These are phyloP conservation scores for Patella depressa DNA, from an alignment of 2,888 invertebrate species.

Conservation along the genomic window DNA sequence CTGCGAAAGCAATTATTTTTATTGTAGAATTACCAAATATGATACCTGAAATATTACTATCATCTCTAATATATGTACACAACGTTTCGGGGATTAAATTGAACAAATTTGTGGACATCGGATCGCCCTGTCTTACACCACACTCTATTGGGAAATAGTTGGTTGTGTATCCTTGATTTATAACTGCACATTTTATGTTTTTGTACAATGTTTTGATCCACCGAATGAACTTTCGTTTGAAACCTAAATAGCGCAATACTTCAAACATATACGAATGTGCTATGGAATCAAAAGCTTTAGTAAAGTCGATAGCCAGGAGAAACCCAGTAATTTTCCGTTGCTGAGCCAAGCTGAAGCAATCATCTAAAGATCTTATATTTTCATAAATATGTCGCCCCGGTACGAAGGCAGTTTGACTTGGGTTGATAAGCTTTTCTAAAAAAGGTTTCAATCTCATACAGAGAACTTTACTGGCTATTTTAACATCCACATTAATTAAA, in stretches of 20 bases:
- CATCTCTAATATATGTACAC: background rate
- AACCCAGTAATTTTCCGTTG: background rate
- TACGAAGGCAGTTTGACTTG: too few species aligned
- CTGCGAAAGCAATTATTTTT: background rate
- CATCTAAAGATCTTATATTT: too few species aligned
- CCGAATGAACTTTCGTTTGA: background rate
- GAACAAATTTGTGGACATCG: background rate
- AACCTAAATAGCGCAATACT: background rate
- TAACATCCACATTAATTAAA: too few species aligned
- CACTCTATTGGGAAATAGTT: conserved; percentile 6
- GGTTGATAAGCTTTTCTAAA: too few species aligned
- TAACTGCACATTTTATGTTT: background rate
- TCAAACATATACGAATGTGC: background rate
- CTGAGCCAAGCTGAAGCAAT: background rate
- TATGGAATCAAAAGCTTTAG: background rate
- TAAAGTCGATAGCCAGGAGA: background rate
- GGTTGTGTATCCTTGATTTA: background rate
- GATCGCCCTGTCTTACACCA: background rate
- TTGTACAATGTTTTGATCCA: conserved; percentile 1
- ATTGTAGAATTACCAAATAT: background rate
- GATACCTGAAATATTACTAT: background rate
- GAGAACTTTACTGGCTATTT: too few species aligned
- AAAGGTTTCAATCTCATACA: too few species aligned
- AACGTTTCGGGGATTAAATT: background rate
- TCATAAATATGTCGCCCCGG: too few species aligned